Evolutionary conservation across 2,888 invertebrate genomes (phyloP).

Genomic region (Epiblema foenella): DNA sequence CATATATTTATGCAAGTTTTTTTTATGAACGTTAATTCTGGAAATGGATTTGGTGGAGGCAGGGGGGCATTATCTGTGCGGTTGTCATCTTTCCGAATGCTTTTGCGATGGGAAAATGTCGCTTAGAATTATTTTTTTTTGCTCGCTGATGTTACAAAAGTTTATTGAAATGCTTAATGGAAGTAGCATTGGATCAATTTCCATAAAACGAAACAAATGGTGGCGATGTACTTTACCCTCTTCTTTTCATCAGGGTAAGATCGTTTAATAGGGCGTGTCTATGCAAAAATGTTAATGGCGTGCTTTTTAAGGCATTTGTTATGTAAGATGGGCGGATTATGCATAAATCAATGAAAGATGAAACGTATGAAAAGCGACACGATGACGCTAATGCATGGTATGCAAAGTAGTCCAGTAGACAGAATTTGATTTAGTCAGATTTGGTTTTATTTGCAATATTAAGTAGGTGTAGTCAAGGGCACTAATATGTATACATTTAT

Average conservation of each 20-base stretch:
- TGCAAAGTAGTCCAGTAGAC: not conserved
- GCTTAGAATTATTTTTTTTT: constrained; percentile 50
- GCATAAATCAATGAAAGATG: not conserved
- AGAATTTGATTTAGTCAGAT: too few relatives aligned
- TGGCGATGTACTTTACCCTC: constrained; percentile 19
- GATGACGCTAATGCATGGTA: not conserved
- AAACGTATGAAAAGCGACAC: not conserved
- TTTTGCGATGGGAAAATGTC: constrained; percentile 51
- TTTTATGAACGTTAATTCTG: constrained; percentile 73
- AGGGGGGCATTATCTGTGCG: constrained; percentile 51
- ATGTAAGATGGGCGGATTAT: constrained; percentile 16
- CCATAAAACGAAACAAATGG: constrained; percentile 41
- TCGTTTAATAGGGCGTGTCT: constrained; percentile 23
- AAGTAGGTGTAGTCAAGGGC: too few relatives aligned
- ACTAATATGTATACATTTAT: too few relatives aligned
- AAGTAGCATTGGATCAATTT: constrained; percentile 45
- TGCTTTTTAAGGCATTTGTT: constrained; percentile 15
- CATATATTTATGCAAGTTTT: constrained; percentile 62
- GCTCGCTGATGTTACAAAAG: constrained; percentile 37
- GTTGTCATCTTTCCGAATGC: constrained; percentile 53
- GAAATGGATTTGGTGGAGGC: constrained; percentile 71
- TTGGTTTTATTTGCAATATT: too few relatives aligned
- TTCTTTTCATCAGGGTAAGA: constrained; percentile 21
- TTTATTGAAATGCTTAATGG: constrained; percentile 46
- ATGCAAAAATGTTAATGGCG: constrained; percentile 23